These are phyloP conservation scores for Caenorhabditis sinica DNA, from an alignment of 2,888 invertebrate species.

Conservation along the genomic window DNA sequence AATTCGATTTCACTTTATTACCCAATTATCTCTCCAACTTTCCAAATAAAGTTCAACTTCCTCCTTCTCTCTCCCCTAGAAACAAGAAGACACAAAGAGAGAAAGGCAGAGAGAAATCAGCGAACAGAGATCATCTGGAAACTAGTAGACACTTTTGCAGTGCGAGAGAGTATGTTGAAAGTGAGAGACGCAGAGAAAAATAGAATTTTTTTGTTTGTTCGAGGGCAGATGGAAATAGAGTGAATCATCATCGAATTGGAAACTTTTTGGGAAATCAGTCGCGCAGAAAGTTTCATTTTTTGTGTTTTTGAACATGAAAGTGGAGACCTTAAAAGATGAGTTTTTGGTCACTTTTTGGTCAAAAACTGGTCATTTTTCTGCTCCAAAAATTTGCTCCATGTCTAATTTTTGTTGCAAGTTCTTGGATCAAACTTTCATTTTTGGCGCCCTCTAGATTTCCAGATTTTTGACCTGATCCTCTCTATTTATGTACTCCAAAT, in stretches of 20 bases:
- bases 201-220: constrained; percentile 21
- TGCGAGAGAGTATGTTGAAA: neutral
- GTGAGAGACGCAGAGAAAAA: neutral
- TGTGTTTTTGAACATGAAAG: neutral
- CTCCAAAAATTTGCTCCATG: too few species aligned
- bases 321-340: neutral
- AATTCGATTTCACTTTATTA: neutral
- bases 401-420: too few species aligned
- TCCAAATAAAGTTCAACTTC: neutral
- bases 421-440: too few species aligned
- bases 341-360: neutral
- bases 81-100: neutral
- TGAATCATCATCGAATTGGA: constrained; percentile 24
- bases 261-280: constrained; percentile 14
- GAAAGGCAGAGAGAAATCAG: constrained; percentile 4
- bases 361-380: neutral
- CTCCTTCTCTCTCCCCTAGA: neutral
- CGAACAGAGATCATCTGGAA: constrained; percentile 32
- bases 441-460: too few species aligned
- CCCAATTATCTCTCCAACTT: neutral
- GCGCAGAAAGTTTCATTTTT: constrained; percentile 22
- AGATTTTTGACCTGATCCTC: too few species aligned
- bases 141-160: constrained; percentile 12
- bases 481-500: too few species aligned
- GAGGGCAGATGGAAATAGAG: neutral